These are phyloP conservation scores for Heliconius eleuchia DNA, from an alignment of 1,140 invertebrate genomes.

Conservation along the genomic window DNA sequence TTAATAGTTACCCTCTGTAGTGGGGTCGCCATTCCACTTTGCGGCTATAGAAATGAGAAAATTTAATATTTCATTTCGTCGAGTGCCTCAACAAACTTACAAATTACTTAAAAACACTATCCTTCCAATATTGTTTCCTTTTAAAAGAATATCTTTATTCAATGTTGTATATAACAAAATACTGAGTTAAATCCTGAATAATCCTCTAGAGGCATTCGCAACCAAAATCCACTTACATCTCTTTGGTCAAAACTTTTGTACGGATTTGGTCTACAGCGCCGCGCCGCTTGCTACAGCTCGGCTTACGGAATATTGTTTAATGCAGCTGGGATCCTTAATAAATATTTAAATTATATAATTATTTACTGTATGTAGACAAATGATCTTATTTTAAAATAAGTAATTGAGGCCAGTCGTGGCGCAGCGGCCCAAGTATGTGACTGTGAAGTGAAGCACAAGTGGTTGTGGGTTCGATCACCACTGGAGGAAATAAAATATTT, in stretches of 20 bases:
- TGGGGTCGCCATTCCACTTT: no score
- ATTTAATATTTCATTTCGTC: no score
- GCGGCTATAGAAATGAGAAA: no score
- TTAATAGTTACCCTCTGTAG: no score
- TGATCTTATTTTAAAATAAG: no score
- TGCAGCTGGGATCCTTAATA: constrained; percentile 13
- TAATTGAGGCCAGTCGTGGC: no score
- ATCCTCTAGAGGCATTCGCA: constrained; percentile 21
- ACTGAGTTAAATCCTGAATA: constrained; percentile 23
- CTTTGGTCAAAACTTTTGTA: constrained; percentile 30
- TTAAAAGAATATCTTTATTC: neutral
- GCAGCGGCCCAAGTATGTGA: no score
- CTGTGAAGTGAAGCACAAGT: no score
- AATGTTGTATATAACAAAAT: constrained; percentile 6
- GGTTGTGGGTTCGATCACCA: no score
- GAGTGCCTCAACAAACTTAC: no score
- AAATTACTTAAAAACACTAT: no score
- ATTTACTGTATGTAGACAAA: neutral
- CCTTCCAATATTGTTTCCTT: no score
- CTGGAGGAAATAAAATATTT: neutral
- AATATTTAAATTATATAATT: neutral
- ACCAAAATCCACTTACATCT: constrained; percentile 29
- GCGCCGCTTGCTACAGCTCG: constrained; percentile 15
- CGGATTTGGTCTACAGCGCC: constrained; percentile 15
- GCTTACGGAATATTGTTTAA: constrained; percentile 20